Evolutionary conservation across 2,797 vertebrate genomes (phyloP), one percentile per base, ranked within the genome.

Genomic region (Limnodromus scolopaceus): DNA sequence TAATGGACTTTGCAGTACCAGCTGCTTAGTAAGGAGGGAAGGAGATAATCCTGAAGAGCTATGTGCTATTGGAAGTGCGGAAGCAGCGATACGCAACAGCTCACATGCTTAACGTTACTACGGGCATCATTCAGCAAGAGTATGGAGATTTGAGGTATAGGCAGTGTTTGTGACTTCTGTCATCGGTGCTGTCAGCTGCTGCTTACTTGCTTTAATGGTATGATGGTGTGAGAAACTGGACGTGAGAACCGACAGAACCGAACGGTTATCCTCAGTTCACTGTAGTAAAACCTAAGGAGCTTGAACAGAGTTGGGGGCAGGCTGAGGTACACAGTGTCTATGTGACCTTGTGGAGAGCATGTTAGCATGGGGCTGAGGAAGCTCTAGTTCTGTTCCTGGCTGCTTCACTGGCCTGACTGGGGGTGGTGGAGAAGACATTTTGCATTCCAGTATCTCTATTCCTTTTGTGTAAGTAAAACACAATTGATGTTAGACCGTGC

Each of bases 21-120:
- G 66, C 90, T 92, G 86, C 95, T 97, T 95, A 94, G 82, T 51
- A 68, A 71, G 85, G 87, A 71, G 82, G 55, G 74, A 84, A 58
- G 92, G 93, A 87, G 92, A 79, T 95, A 94, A 96, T 96, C 88
- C 81, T 4, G 14, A 65, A 34, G 65, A 87, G 76, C 83, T 43
- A 0, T 10, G 77, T n/a, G 74, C 53, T 84, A 22, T 2, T 74
- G 88, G 60, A 39, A 51, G 78, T 18, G 78, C 1, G 3, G 85
- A 81, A 87, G 85, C n/a, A 1, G 41, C 19, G 90, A 48, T 41
- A 57, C 1, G 2, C 95, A 82, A 38, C 77, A 63, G 90, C 63
- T 96, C 87, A 38, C 23, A 0, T 87, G 88, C 77, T 43, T 65
- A 16, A 7, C 2, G 3, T 91, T 54, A 3, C 69, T 51, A 17